phyloP scores from a whole-genome alignment of 2,888 invertebrate species.

The Stomorhina lunata region DNA sequence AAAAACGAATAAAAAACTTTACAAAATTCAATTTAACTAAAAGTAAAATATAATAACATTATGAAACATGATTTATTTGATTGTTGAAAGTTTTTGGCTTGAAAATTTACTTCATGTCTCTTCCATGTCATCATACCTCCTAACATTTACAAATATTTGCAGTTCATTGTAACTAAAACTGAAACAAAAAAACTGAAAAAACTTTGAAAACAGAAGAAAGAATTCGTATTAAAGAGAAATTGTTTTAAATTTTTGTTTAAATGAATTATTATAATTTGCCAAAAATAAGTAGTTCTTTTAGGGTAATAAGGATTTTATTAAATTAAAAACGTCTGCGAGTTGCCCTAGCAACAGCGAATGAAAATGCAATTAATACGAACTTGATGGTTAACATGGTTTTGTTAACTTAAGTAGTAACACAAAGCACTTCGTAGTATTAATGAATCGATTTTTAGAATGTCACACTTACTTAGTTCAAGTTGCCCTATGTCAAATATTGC shows the following conservation, averaged over 20 bases:
- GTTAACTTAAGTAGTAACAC: too few relatives aligned
- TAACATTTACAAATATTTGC: too few relatives aligned
- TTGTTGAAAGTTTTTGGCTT: conserved; percentile 35
- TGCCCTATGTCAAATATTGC: too few relatives aligned
- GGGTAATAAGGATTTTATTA: background rate
- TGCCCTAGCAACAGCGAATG: too few relatives aligned
- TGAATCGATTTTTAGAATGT: too few relatives aligned
- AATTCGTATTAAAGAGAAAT: background rate
- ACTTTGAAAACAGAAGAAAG: background rate
- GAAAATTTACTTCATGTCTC: background rate
- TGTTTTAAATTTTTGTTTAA: background rate
- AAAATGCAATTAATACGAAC: too few relatives aligned
- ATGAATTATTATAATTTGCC: conserved; percentile 36
- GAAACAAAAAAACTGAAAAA: too few relatives aligned
- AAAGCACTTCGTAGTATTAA: too few relatives aligned
- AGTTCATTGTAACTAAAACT: conserved; percentile 28
- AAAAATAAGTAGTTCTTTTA: background rate
- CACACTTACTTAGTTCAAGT: too few relatives aligned
- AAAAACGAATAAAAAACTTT: too few relatives aligned
- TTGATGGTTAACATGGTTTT: too few relatives aligned
- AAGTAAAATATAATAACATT: background rate
- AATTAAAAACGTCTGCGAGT: too few relatives aligned
- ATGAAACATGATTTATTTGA: conserved; percentile 24
- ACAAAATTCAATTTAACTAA: conserved; percentile 14
- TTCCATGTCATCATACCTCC: background rate